phyloP scores from a whole-genome alignment of 2,797 vertebrate genomes.

The Anas capensis region DNA sequence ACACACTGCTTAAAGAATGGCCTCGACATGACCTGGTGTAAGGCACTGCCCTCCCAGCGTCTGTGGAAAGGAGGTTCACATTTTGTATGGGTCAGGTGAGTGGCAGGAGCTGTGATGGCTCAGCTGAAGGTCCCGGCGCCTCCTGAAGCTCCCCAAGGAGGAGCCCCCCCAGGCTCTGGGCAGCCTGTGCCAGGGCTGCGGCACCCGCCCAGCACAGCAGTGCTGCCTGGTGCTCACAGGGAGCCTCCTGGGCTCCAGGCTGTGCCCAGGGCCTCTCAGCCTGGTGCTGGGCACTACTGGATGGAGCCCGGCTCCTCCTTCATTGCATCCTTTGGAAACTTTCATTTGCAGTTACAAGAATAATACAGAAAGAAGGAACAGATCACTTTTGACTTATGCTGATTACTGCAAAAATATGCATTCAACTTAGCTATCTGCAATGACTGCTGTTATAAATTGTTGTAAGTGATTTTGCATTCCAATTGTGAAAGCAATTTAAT shows the following conservation, averaged over 20 bases:
- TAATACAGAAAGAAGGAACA: neutral
- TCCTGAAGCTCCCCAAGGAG: too few species aligned
- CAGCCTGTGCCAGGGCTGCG: too few species aligned
- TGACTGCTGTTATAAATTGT: neutral
- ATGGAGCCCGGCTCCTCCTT: too few species aligned
- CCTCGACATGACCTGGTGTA: accelerated
- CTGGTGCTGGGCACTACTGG: too few species aligned
- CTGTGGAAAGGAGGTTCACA: neutral
- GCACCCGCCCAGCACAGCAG: too few species aligned
- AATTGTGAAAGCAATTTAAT: neutral
- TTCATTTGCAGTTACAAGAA: neutral
- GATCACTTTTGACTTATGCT: neutral
- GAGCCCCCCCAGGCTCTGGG: too few species aligned
- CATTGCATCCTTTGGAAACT: neutral
- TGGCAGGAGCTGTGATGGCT: neutral
- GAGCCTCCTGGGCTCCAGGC: too few species aligned
- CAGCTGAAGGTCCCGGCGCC: neutral
- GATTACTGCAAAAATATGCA: neutral
- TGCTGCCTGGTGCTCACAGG: too few species aligned
- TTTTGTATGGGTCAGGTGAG: accelerated
- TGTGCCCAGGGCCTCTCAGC: too few species aligned
- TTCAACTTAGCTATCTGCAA: neutral
- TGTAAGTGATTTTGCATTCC: neutral
- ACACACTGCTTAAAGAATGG: neutral
- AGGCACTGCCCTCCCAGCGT: neutral